Evolutionary conservation across 2,113 vertebrate species (phyloP).

Genomic region (Cheilinus undulatus): DNA sequence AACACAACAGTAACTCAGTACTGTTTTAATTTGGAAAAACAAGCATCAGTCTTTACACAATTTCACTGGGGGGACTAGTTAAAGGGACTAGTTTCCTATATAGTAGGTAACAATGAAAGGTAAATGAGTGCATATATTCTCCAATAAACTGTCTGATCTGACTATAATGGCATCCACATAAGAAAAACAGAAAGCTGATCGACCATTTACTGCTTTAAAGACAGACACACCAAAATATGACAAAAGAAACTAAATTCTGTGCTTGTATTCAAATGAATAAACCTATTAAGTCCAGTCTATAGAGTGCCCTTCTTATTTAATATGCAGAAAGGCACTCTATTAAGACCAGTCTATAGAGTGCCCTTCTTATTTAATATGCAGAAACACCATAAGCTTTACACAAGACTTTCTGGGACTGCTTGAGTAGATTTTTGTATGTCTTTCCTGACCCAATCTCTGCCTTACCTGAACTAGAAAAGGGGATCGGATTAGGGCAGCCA

Average conservation of each 20-base stretch:
- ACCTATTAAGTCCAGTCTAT: no score
- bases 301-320: no score
- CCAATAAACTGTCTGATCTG: slow-evolving; percentile 3
- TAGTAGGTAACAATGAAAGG: slow-evolving; percentile 3
- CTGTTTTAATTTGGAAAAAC: slow-evolving; percentile 19
- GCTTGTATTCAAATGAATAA: no score
- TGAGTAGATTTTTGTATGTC: background rate
- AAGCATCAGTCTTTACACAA: slow-evolving; percentile 4
- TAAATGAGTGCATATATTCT: slow-evolving; percentile 16
- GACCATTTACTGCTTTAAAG: no score
- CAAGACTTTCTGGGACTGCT: background rate
- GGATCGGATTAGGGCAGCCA: slow-evolving; percentile 17
- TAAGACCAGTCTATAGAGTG: background rate
- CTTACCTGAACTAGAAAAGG: slow-evolving; percentile 62
- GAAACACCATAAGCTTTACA: background rate
- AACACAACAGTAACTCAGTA: slow-evolving; percentile 18
- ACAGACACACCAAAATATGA: no score
- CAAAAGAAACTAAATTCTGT: no score
- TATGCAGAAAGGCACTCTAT: no score
- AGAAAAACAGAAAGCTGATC: no score
- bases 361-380: slow-evolving; percentile 1
- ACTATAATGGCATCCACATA: slow-evolving; percentile 3
- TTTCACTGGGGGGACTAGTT: no score
- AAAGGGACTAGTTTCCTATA: background rate
- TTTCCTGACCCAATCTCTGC: background rate